These are phyloP conservation scores for Diploscapter pachys DNA, from an alignment of 1,140 invertebrate genomes.

Conservation along the genomic window DNA sequence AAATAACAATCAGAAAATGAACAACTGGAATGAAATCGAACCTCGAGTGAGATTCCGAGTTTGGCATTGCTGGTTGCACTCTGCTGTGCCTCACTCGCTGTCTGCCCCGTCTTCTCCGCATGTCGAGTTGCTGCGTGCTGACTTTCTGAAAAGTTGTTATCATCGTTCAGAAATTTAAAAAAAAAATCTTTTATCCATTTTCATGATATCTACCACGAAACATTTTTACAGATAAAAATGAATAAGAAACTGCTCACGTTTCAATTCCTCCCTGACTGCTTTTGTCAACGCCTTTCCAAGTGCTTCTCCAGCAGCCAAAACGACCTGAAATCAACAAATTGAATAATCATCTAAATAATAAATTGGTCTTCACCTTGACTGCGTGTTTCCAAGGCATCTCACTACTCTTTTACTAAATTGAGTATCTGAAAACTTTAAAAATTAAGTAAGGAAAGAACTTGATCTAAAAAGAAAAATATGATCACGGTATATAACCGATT, in stretches of 20 bases:
- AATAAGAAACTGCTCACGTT: constrained; percentile 19
- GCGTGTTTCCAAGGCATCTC: constrained; percentile 33
- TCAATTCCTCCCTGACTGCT: constrained; percentile 38
- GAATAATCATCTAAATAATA: too few relatives aligned
- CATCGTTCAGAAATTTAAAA: too few relatives aligned
- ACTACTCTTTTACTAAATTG: not conserved
- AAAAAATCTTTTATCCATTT: too few relatives aligned
- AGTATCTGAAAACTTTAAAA: too few relatives aligned
- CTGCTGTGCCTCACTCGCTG: constrained; percentile 28
- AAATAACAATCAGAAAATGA: constrained; percentile 8
- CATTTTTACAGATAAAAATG: not conserved
- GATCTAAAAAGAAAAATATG: too few relatives aligned
- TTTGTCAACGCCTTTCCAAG: constrained; percentile 35
- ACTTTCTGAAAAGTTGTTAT: constrained; percentile 22
- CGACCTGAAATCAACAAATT: not conserved
- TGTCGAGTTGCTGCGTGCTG: constrained; percentile 39
- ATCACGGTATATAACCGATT: too few relatives aligned
- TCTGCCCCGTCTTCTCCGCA: constrained; percentile 23
- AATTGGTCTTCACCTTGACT: constrained; percentile 21
- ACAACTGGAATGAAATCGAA: constrained; percentile 12
- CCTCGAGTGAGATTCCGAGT: constrained; percentile 35
- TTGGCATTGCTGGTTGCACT: constrained; percentile 29
- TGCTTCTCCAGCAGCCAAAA: constrained; percentile 34
- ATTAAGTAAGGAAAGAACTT: too few relatives aligned
- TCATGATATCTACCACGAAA: not conserved